A percentile compares a stretch with the other conserved stretches of the same genome.
Conservation (phyloP, 2,888 invertebrate genomes). For the Gerosis bhagava region DNA sequence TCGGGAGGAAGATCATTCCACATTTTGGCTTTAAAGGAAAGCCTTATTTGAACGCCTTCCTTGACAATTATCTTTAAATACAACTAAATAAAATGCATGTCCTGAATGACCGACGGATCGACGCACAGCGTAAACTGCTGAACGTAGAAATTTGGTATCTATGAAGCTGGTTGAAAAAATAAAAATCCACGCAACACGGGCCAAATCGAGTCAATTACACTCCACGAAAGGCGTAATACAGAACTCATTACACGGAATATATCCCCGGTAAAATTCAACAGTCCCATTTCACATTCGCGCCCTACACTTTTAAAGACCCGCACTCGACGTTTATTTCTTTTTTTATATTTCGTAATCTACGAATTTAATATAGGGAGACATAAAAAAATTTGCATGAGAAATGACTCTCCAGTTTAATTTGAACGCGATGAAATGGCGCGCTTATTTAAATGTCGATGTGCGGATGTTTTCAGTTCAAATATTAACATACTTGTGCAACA, state of each 20-base stretch:
- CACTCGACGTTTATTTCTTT: slow-evolving; percentile 64
- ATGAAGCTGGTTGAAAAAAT: slow-evolving; percentile 23
- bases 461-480: slow-evolving; percentile 36
- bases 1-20: too few relatives aligned
- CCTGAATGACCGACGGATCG: too few relatives aligned
- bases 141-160: too few relatives aligned
- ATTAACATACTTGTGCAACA: too few relatives aligned
- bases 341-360: slow-evolving; percentile 70
- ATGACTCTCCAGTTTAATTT: slow-evolving; percentile 57
- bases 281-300: slow-evolving; percentile 44
- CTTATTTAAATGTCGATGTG: slow-evolving; percentile 60
- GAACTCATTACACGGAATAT: slow-evolving; percentile 58
- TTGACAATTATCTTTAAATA: too few relatives aligned
- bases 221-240: slow-evolving; percentile 46
- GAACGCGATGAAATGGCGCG: slow-evolving; percentile 48
- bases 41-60: too few relatives aligned
- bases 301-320: slow-evolving; percentile 50
- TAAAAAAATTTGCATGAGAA: slow-evolving; percentile 57
- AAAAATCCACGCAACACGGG: slow-evolving; percentile 42
- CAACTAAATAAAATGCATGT: too few relatives aligned
- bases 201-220: slow-evolving; percentile 55
- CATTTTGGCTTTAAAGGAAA: too few relatives aligned
- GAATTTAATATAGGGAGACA: slow-evolving; percentile 66
- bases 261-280: slow-evolving; percentile 44
- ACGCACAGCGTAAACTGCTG: too few relatives aligned